These are phyloP conservation scores for Euzophera pinguis DNA, from an alignment of 2,888 invertebrate species.

Conservation along the genomic window DNA sequence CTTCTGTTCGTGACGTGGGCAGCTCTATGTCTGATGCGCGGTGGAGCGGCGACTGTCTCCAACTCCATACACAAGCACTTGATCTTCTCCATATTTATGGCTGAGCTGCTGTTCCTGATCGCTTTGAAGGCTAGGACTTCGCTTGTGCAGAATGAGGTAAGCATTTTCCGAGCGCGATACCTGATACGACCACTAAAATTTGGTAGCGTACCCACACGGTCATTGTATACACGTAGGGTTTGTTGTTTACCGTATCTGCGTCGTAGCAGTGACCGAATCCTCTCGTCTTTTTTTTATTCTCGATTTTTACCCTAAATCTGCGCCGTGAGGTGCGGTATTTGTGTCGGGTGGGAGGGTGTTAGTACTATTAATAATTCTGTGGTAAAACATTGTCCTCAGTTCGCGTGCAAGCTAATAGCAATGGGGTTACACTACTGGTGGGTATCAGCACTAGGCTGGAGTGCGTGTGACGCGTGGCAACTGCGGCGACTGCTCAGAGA, in stretches of 20 bases:
- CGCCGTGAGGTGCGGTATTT: too few relatives aligned
- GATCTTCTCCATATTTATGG: slow-evolving; percentile 92
- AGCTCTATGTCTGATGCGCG: slow-evolving; percentile 89
- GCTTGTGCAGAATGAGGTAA: slow-evolving; percentile 90
- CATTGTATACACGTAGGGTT: too few relatives aligned
- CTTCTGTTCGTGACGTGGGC: slow-evolving; percentile 88
- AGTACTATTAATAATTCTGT: too few relatives aligned
- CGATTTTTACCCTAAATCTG: too few relatives aligned
- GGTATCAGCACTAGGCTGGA: slow-evolving; percentile 94
- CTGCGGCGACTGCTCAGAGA: slow-evolving; percentile 96
- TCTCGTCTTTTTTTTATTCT: too few relatives aligned
- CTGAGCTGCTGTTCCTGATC: slow-evolving; percentile 91
- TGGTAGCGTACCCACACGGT: too few relatives aligned
- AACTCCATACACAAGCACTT: slow-evolving; percentile 97
- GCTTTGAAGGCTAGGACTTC: slow-evolving; percentile 90
- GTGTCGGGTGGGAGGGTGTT: too few relatives aligned
- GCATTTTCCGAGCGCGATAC: slow-evolving; percentile 19
- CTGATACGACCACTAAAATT: too few relatives aligned
- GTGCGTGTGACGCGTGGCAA: slow-evolving; percentile 94
- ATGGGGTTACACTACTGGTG: slow-evolving; percentile 96
- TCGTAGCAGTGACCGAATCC: too few relatives aligned
- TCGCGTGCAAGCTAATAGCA: slow-evolving; percentile 92
- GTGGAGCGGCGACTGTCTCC: slow-evolving; percentile 91
- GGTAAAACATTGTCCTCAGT: slow-evolving; percentile 59
- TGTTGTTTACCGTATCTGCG: too few relatives aligned